Evolutionary conservation across 2,113 vertebrate species (phyloP).

Genomic region (Heptranchias perlo): DNA sequence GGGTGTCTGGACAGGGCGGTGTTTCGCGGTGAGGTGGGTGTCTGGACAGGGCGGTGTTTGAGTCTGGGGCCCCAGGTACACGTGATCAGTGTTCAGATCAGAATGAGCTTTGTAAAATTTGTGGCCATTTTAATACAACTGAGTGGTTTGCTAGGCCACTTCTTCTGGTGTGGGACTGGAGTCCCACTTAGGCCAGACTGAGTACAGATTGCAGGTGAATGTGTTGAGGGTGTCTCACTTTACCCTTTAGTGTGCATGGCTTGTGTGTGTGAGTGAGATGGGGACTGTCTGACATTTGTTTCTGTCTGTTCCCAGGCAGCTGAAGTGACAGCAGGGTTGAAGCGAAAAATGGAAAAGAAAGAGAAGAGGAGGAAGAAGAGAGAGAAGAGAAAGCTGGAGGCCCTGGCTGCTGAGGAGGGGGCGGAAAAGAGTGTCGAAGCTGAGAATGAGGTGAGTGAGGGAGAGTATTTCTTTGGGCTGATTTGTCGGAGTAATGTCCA

Average conservation of each 20-base stretch:
- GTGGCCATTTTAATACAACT: too few species aligned
- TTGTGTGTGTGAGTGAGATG: too few species aligned
- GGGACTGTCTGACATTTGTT: neutral
- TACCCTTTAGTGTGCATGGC: neutral
- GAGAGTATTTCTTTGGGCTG: neutral
- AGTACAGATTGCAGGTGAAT: too few species aligned
- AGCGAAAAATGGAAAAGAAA: slow-evolving; percentile 74
- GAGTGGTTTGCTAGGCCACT: too few species aligned
- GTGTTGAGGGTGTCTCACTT: neutral
- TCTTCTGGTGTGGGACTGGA: too few species aligned
- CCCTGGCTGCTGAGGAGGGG: slow-evolving; percentile 44
- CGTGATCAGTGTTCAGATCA: too few species aligned
- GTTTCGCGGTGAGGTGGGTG: too few species aligned
- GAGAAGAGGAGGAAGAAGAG: slow-evolving; percentile 79
- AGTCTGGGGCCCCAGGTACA: too few species aligned
- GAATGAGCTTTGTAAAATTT: too few species aligned
- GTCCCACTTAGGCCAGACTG: too few species aligned
- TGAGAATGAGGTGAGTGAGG: neutral
- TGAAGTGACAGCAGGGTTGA: slow-evolving; percentile 70
- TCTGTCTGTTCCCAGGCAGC: slow-evolving; percentile 57
- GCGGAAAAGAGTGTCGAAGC: neutral
- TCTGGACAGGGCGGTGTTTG: too few species aligned
- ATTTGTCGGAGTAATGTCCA: neutral
- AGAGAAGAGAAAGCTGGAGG: slow-evolving; percentile 66
- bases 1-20: too few species aligned